Percentiles rank a stretch among this genome's conserved stretches.
phyloP scores from a whole-genome alignment of 2,888 invertebrate genomes.

The Cheilosia vernalis region DNA sequence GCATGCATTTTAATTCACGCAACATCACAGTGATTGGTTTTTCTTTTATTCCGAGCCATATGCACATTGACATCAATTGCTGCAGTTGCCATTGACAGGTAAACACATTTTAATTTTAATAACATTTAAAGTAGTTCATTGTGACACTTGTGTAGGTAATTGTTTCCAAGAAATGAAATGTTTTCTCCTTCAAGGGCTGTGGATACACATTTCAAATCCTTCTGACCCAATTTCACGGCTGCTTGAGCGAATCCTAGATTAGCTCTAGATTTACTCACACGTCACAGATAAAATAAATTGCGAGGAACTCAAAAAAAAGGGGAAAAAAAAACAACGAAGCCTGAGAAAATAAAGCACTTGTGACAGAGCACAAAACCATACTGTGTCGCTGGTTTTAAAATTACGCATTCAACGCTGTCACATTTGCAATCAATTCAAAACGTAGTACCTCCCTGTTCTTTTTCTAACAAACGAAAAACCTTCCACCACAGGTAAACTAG shows the following conservation, averaged over 20 bases:
- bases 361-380: conserved; percentile 46
- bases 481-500: conserved; percentile 47
- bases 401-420: conserved; percentile 68
- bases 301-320: conserved; percentile 30
- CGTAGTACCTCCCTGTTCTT: conserved; percentile 23
- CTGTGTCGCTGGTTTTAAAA: conserved; percentile 40
- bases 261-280: conserved; percentile 52
- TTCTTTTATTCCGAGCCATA: conserved; percentile 1
- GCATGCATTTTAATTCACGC: conserved; percentile 3
- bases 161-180: background rate
- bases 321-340: background rate
- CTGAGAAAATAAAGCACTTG: conserved; percentile 37
- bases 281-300: conserved; percentile 50
- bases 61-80: conserved; percentile 1
- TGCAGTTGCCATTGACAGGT: background rate
- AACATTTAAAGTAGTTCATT: conserved; percentile 6
- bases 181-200: too few relatives aligned
- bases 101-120: background rate
- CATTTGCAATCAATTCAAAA: conserved; percentile 64
- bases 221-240: conserved; percentile 10
- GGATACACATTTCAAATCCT: background rate
- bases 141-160: background rate
- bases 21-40: background rate
- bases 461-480: conserved; percentile 28
- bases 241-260: conserved; percentile 19